Conservation (phyloP, 2,888 invertebrate genomes). For the Agrilus mali region DNA sequence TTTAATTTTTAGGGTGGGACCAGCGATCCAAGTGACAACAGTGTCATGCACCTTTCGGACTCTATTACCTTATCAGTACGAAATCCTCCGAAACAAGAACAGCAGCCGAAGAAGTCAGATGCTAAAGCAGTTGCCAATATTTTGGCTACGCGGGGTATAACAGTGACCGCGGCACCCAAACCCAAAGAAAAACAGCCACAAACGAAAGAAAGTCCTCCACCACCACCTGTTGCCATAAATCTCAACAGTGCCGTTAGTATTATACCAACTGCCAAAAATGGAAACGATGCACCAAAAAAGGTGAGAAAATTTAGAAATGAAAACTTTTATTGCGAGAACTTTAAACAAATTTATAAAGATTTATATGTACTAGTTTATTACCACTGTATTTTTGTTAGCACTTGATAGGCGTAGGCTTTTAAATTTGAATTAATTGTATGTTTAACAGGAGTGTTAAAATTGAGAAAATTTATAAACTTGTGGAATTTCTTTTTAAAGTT, state of each 20-base stretch:
- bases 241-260: conserved; percentile 49
- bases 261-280: conserved; percentile 31
- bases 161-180: conserved; percentile 54
- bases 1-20: conserved; percentile 23
- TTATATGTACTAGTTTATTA: neutral
- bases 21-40: conserved; percentile 32
- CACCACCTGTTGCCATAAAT: conserved; percentile 39
- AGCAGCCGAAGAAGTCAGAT: conserved; percentile 46
- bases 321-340: too few relatives aligned
- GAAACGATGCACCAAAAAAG: neutral
- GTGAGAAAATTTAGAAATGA: neutral
- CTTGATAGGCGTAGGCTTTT: too few relatives aligned
- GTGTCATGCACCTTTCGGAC: conserved; percentile 55
- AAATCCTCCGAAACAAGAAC: conserved; percentile 35
- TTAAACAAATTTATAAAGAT: neutral
- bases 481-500: neutral
- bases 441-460: too few relatives aligned
- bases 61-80: conserved; percentile 56
- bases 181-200: conserved; percentile 28
- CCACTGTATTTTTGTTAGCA: too few relatives aligned
- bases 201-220: conserved; percentile 17
- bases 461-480: too few relatives aligned
- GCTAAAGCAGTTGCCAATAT: conserved; percentile 67
- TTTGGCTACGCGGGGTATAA: conserved; percentile 63
- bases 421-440: too few relatives aligned